Conservation (phyloP, 2,113 vertebrate species). For the Edolisoma coerulescens region DNA sequence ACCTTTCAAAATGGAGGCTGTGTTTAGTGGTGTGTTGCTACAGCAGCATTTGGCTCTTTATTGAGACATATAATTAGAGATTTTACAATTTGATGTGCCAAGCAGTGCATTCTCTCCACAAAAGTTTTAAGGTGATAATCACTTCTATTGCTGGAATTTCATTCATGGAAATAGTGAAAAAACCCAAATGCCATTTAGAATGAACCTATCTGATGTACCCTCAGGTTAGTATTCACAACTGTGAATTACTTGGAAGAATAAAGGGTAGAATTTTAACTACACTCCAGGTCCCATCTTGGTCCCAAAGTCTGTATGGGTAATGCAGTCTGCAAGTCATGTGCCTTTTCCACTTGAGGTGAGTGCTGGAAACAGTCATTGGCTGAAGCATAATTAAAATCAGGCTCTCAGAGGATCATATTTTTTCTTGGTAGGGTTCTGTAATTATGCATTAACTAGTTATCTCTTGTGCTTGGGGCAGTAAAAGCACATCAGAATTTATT, state of each 20-base stretch:
- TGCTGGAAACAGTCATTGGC: background rate
- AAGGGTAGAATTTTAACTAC: background rate
- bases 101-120: background rate
- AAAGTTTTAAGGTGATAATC: background rate
- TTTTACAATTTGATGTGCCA: background rate
- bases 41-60: constrained; percentile 14
- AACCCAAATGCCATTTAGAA: background rate
- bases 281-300: background rate
- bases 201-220: background rate
- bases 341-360: background rate
- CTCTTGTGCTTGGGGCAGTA: background rate
- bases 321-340: background rate
- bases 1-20: background rate
- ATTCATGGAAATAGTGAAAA: background rate
- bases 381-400: constrained; percentile 6
- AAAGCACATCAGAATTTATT: background rate
- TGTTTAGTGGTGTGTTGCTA: constrained; percentile 2
- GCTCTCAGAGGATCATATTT: background rate
- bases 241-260: background rate
- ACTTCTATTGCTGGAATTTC: constrained; percentile 1
- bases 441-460: constrained; percentile 4
- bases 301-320: background rate
- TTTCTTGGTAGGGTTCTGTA: background rate
- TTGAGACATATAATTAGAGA: background rate
- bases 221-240: background rate